phyloP scores from a whole-genome alignment of 2,113 vertebrate species.

The Butorides virescens region DNA sequence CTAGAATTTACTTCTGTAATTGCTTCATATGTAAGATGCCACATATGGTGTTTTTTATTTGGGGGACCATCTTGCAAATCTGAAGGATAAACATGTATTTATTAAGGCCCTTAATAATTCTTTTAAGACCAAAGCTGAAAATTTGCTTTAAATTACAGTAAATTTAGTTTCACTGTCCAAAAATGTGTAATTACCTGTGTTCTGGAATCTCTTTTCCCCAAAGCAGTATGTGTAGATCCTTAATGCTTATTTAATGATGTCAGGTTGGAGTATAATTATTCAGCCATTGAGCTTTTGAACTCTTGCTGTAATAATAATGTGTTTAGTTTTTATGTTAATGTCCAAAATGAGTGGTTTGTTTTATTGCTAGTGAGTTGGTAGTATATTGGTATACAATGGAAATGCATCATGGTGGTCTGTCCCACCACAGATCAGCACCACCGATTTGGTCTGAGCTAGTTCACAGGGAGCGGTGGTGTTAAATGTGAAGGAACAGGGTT shows the following conservation, averaged over 20 bases:
- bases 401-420: background rate
- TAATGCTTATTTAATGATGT: constrained; percentile 24
- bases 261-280: background rate
- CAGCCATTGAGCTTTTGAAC: constrained; percentile 6
- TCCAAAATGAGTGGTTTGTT: background rate
- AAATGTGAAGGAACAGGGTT: background rate
- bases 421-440: background rate
- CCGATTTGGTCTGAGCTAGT: background rate
- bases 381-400: background rate
- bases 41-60: background rate
- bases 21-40: background rate
- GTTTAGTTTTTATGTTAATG: background rate
- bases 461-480: background rate
- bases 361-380: background rate
- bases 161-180: background rate
- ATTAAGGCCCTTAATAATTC: background rate
- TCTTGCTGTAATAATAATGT: background rate
- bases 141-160: background rate
- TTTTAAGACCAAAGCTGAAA: constrained; percentile 20
- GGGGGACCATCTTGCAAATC: background rate
- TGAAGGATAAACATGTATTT: background rate
- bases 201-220: background rate
- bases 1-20: background rate
- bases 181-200: background rate
- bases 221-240: background rate